Evolutionary conservation across 2,888 invertebrate genomes (phyloP).

Genomic region (Pollenia amentaria): DNA sequence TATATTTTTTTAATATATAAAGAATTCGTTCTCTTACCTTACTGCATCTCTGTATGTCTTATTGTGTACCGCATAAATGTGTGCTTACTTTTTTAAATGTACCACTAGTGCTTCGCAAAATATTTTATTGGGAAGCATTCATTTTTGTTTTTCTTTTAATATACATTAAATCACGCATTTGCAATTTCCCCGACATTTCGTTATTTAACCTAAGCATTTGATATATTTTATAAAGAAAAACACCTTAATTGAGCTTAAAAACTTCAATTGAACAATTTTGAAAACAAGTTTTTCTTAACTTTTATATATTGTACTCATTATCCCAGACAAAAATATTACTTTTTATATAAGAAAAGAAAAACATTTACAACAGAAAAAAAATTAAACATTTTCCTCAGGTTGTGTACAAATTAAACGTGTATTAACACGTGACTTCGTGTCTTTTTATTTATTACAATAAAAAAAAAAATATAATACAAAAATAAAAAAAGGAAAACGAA

Average conservation of each 20-base stretch:
- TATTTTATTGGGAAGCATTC: too few relatives aligned
- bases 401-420: slow-evolving; percentile 75
- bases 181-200: too few relatives aligned
- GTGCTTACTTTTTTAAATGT: too few relatives aligned
- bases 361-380: not conserved
- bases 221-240: too few relatives aligned
- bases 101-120: too few relatives aligned
- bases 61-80: too few relatives aligned
- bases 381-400: slow-evolving; percentile 68
- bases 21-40: too few relatives aligned
- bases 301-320: slow-evolving; percentile 2
- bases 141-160: too few relatives aligned
- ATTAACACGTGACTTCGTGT: slow-evolving; percentile 78
- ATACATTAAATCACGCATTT: too few relatives aligned
- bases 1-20: too few relatives aligned
- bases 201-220: too few relatives aligned
- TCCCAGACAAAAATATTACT: not conserved
- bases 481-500: not conserved
- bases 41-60: too few relatives aligned
- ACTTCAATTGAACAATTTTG: slow-evolving; percentile 16
- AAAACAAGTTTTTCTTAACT: not conserved
- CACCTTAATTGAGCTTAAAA: slow-evolving; percentile 12
- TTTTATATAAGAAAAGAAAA: not conserved
- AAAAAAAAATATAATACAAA: not conserved
- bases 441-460: slow-evolving; percentile 65